phyloP scores from a whole-genome alignment of 2,888 invertebrate species.

The Leucania comma region DNA sequence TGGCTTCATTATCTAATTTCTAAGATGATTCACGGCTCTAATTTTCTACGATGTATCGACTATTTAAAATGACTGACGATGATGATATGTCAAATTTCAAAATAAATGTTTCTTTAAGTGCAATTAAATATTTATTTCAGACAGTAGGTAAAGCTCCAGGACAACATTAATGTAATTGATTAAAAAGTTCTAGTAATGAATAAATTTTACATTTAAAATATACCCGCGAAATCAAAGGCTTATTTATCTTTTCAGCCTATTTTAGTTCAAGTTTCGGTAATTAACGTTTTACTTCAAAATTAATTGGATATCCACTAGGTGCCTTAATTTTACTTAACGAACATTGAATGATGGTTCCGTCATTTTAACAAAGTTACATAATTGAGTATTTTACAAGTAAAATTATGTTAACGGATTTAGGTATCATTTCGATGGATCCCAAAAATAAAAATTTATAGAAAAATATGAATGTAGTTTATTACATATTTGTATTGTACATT shows the following conservation, averaged over 20 bases:
- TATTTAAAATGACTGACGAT: too few species aligned
- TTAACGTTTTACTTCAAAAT: conserved; percentile 22
- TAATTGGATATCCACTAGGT: conserved; percentile 13
- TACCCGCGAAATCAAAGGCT: background rate
- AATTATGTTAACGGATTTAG: background rate
- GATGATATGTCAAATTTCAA: too few species aligned
- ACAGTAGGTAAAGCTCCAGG: background rate
- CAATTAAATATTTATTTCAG: too few species aligned
- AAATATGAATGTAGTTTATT: too few species aligned
- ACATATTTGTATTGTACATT: too few species aligned
- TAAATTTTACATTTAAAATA: background rate
- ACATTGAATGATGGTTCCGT: conserved; percentile 4
- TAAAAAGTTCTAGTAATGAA: background rate
- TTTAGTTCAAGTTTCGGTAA: conserved; percentile 11
- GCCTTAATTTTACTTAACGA: conserved; percentile 3
- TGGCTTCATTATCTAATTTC: too few species aligned
- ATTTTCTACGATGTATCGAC: too few species aligned
- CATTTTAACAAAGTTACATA: background rate
- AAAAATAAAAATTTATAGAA: too few species aligned
- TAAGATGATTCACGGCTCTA: too few species aligned
- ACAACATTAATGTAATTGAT: too few species aligned
- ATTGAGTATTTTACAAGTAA: conserved; percentile 5
- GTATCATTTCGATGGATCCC: background rate
- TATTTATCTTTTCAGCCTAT: conserved; percentile 7
- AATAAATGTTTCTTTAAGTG: too few species aligned